These are phyloP conservation scores for Eulemur coronatus DNA, from an alignment of 2,797 vertebrate species.

Conservation along the genomic window DNA sequence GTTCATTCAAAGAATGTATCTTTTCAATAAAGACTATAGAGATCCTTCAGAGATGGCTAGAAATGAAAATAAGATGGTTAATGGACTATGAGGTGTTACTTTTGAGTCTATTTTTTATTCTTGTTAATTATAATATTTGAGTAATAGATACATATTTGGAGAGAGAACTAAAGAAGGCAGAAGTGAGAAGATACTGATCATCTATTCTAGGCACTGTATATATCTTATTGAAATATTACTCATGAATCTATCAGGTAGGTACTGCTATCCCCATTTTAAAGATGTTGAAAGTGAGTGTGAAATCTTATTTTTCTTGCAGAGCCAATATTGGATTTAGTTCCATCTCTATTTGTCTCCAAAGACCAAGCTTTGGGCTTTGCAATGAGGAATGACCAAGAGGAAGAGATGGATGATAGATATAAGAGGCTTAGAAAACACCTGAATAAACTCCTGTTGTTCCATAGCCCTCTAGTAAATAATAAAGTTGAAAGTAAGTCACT, in stretches of 20 bases:
- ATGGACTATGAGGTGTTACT: not conserved
- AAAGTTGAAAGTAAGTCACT: not conserved
- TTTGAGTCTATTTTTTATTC: not conserved
- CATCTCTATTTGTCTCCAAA: not conserved
- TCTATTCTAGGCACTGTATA: not conserved
- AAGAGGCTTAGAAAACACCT: not conserved
- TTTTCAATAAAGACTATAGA: not conserved
- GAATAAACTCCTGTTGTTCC: not conserved
- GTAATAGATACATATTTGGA: not conserved
- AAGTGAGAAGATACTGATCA: not conserved
- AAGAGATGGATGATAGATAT: not conserved
- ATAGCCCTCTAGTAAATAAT: not conserved
- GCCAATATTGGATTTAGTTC: not conserved
- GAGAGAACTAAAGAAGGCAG: not conserved
- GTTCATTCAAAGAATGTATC: not conserved
- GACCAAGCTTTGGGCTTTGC: not conserved
- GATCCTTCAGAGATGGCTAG: not conserved
- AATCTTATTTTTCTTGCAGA: not conserved
- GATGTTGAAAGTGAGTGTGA: not conserved
- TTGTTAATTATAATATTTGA: not conserved
- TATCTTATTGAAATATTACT: not conserved
- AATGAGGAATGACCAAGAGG: not conserved
- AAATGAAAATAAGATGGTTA: conserved; percentile 19
- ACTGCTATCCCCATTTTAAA: conserved; percentile 16
- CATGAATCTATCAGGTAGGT: not conserved